Percentiles rank a stretch among this genome's conserved stretches.
Conservation (phyloP, 2,113 vertebrate genomes). For the Prochilodus magdalenae region DNA sequence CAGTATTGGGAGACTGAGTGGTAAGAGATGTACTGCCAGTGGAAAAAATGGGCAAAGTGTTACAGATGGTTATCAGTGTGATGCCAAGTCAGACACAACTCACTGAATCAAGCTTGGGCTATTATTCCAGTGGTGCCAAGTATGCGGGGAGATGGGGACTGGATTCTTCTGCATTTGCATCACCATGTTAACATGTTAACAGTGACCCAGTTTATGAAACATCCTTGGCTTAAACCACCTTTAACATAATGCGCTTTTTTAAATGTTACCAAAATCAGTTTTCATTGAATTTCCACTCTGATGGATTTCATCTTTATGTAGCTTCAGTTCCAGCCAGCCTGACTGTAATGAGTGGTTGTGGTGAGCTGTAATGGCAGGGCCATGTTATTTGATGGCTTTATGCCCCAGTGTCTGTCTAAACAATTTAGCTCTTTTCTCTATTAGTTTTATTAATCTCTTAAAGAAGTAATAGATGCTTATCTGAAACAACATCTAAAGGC, state of each 20-base stretch:
- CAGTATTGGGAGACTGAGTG: not conserved
- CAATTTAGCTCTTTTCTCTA: too few species aligned
- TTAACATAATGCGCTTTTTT: too few species aligned
- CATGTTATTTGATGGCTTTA: not conserved
- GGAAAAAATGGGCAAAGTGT: constrained; percentile 1
- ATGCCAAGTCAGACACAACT: constrained; percentile 21
- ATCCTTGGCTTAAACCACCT: too few species aligned
- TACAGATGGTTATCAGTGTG: constrained; percentile 18
- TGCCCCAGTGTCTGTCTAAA: not conserved
- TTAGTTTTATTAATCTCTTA: too few species aligned
- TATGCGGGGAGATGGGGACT: not conserved
- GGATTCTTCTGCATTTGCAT: not conserved
- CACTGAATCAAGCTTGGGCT: constrained; percentile 19
- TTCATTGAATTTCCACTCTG: not conserved
- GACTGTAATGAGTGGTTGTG: not conserved
- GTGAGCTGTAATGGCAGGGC: not conserved
- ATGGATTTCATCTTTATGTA: not conserved
- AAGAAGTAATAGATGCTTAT: too few species aligned
- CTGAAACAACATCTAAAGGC: too few species aligned
- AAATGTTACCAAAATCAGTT: too few species aligned
- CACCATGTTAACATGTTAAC: not conserved
- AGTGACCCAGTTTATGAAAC: too few species aligned
- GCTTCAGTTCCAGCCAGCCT: not conserved
- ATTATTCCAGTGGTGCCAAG: not conserved
- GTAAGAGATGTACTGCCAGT: constrained; percentile 26